These are phyloP conservation scores for Hippasteria phrygiana DNA, from an alignment of 53 echinoderm and acorn worm species.

Conservation along the genomic window DNA sequence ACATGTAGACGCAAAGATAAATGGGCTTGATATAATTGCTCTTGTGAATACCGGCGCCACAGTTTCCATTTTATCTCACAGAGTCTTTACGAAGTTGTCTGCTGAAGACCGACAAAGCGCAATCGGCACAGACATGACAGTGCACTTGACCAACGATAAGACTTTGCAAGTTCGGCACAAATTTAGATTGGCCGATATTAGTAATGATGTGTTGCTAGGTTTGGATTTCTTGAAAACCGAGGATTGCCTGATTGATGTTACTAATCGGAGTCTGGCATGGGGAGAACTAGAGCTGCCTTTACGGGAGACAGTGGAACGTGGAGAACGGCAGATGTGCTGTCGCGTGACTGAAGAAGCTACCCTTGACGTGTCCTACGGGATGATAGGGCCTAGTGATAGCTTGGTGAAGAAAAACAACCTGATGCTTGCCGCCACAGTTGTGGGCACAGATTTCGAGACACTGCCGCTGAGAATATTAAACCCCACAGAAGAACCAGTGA, in stretches of 20 bases:
- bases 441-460: not conserved
- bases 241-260: slow-evolving; percentile 23
- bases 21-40: not conserved
- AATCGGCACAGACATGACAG: slow-evolving; percentile 2
- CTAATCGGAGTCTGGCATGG: slow-evolving; percentile 15
- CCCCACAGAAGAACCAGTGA: slow-evolving; percentile 26
- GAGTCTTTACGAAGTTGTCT: slow-evolving; percentile 9
- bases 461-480: slow-evolving; percentile 53
- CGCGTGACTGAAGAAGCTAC: slow-evolving; percentile 14
- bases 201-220: slow-evolving; percentile 25
- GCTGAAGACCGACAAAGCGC: not conserved
- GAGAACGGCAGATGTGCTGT: slow-evolving; percentile 19
- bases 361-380: not conserved
- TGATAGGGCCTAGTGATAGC: slow-evolving; percentile 5
- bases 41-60: slow-evolving; percentile 63
- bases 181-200: not conserved
- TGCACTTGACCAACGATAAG: slow-evolving; percentile 15
- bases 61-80: slow-evolving; percentile 30
- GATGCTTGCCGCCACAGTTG: slow-evolving; percentile 42
- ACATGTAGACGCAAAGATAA: not conserved
- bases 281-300: slow-evolving; percentile 19
- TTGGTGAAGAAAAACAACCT: slow-evolving; percentile 21
- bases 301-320: not conserved
- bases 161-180: slow-evolving; percentile 14
- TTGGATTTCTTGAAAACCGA: slow-evolving; percentile 13